Percentiles rank a stretch among this genome's conserved stretches.
These are phyloP conservation scores for Prenolepis imparis DNA, from an alignment of 2,888 invertebrate genomes.

Conservation along the genomic window DNA sequence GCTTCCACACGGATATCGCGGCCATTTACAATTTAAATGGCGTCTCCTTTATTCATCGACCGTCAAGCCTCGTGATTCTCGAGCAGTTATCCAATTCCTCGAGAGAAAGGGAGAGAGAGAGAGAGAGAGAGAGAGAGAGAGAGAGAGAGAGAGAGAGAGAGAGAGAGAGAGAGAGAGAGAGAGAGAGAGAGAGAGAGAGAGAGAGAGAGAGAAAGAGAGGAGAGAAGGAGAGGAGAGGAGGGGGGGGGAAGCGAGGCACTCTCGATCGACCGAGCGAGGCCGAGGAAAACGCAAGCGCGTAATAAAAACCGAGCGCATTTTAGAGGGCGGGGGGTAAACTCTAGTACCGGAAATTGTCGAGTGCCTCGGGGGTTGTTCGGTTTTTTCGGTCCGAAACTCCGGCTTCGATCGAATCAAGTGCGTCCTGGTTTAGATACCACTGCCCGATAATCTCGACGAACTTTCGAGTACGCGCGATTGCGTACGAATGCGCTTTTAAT, in stretches of 20 bases:
- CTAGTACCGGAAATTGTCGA: slow-evolving; percentile 46
- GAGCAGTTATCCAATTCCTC: slow-evolving; percentile 36
- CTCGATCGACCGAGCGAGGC: slow-evolving; percentile 28
- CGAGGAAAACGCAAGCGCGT: slow-evolving; percentile 34
- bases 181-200: slow-evolving; percentile 17
- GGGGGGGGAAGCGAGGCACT: slow-evolving; percentile 1
- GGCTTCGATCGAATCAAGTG: slow-evolving; percentile 57
- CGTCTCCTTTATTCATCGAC: slow-evolving; percentile 73
- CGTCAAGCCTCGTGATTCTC: slow-evolving; percentile 59
- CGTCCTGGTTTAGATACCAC: neutral
- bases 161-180: neutral
- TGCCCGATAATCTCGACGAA: slow-evolving; percentile 43
- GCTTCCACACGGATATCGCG: slow-evolving; percentile 74
- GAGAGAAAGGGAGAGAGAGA: slow-evolving; percentile 21
- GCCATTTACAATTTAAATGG: slow-evolving; percentile 78
- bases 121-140: neutral
- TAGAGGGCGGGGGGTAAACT: neutral
- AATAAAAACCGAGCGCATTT: slow-evolving; percentile 46
- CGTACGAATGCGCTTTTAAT: slow-evolving; percentile 41
- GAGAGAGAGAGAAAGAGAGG: neutral
- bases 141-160: slow-evolving; percentile 29
- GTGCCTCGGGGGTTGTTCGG: slow-evolving; percentile 39
- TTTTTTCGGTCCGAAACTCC: slow-evolving; percentile 31
- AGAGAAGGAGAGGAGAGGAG: slow-evolving; percentile 36
- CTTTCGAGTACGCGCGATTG: slow-evolving; percentile 43